These are phyloP conservation scores for Fistularia tabacaria DNA, from an alignment of 2,797 vertebrate genomes.

Conservation along the genomic window DNA sequence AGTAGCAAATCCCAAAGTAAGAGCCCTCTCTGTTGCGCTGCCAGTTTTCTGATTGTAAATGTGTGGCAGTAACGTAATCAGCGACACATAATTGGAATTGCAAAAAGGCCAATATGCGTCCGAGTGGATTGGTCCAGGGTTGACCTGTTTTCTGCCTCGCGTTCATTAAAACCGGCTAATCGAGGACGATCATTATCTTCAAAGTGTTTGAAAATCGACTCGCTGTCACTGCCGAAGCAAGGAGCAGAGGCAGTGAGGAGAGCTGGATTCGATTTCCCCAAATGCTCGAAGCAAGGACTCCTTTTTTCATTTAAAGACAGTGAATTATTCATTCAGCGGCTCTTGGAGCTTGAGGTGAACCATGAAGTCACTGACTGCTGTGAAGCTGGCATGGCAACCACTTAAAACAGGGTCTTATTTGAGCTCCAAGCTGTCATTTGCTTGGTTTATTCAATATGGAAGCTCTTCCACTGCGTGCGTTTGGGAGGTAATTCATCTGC, in stretches of 20 bases:
- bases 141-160: conserved; percentile 54
- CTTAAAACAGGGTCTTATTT: conserved; percentile 55
- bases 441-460: conserved; percentile 21
- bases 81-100: conserved; percentile 55
- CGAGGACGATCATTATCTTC: conserved; percentile 14
- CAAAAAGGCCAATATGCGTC: conserved; percentile 58
- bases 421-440: conserved; percentile 49
- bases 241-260: conserved; percentile 9
- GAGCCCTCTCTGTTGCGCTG: conserved; percentile 14
- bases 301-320: conserved; percentile 24
- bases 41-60: conserved; percentile 44
- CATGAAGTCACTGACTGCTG: conserved; percentile 64
- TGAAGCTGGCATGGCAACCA: conserved; percentile 70
- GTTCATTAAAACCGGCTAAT: conserved; percentile 43
- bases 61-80: conserved; percentile 54
- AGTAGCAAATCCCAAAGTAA: conserved; percentile 19
- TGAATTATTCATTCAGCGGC: conserved; percentile 67
- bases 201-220: conserved; percentile 32
- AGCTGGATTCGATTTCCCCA: conserved; percentile 34
- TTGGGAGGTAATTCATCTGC: too few relatives aligned
- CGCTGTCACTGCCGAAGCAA: conserved; percentile 25
- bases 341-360: conserved; percentile 57
- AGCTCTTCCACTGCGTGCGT: conserved; percentile 8
- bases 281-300: conserved; percentile 35
- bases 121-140: conserved; percentile 52